Evolutionary conservation across 2,888 invertebrate genomes (phyloP).

Genomic region (Gryllus longicercus): DNA sequence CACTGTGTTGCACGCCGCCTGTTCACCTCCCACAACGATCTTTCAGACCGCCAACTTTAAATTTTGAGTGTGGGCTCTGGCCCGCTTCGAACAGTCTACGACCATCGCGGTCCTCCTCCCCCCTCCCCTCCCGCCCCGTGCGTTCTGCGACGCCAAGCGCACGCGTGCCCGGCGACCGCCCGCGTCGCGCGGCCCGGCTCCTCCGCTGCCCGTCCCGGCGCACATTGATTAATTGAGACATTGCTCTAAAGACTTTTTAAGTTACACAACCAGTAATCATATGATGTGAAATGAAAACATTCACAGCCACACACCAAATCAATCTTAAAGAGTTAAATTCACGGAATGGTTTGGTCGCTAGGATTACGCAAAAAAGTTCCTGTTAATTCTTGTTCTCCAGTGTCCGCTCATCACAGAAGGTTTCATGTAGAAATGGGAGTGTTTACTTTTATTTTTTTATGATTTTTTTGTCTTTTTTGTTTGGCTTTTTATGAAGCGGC

Average conservation of each 20-base stretch:
- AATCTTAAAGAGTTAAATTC: slow-evolving; percentile 31
- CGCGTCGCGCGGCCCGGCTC: neutral
- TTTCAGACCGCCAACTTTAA: no score
- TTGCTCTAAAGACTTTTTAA: slow-evolving; percentile 12
- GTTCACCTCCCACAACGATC: no score
- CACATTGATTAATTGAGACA: slow-evolving; percentile 1
- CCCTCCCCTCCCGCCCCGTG: neutral
- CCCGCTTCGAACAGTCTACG: no score
- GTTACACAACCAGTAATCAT: slow-evolving; percentile 33
- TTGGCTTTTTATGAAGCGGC: neutral
- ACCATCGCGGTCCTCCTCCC: neutral
- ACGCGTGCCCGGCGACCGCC: neutral
- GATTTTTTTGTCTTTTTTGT: slow-evolving; percentile 11
- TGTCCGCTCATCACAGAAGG: slow-evolving; percentile 19
- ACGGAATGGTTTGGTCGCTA: slow-evolving; percentile 33
- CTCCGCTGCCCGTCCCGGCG: neutral
- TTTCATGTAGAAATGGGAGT: neutral
- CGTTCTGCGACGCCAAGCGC: neutral
- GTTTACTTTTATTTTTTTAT: neutral
- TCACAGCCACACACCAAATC: slow-evolving; percentile 50
- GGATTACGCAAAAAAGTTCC: slow-evolving; percentile 11
- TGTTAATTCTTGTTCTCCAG: slow-evolving; percentile 1
- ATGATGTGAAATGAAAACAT: slow-evolving; percentile 45
- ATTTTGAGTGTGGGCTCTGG: no score
- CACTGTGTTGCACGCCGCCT: no score